Evolutionary conservation across 2,888 invertebrate genomes (phyloP).

Genomic region (Drosophila kokeensis): DNA sequence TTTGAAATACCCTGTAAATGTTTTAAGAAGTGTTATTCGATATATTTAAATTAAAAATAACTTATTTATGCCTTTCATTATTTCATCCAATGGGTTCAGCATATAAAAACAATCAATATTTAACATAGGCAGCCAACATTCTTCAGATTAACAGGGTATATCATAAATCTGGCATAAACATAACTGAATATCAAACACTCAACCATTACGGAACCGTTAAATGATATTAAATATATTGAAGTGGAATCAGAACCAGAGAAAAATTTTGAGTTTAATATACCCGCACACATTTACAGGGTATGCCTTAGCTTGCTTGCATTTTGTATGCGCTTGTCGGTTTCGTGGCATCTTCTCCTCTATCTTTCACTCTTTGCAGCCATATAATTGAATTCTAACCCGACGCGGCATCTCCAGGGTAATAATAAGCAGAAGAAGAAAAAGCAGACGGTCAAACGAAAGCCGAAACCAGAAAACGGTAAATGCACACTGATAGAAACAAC

Average conservation of each 20-base stretch:
- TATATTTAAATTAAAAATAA: not conserved
- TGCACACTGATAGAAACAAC: constrained; percentile 14
- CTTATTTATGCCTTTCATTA: not conserved
- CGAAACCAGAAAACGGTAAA: constrained; percentile 37
- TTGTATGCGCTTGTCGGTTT: constrained; percentile 46
- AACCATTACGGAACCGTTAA: too few relatives aligned
- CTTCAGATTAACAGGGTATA: not conserved
- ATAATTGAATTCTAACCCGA: constrained; percentile 80
- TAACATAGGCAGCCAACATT: not conserved
- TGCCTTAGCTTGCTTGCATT: constrained; percentile 33
- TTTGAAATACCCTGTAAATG: constrained; percentile 19
- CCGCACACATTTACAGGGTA: constrained; percentile 30
- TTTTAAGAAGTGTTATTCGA: not conserved
- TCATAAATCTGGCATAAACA: not conserved
- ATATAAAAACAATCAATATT: not conserved
- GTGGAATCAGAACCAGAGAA: not conserved
- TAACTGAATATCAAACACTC: not conserved
- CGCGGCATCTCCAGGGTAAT: constrained; percentile 75
- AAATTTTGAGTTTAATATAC: not conserved
- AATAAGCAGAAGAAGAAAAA: constrained; percentile 29
- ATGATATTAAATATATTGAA: too few relatives aligned
- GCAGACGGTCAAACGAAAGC: constrained; percentile 39
- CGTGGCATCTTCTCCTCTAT: constrained; percentile 37
- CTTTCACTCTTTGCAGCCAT: constrained; percentile 62
- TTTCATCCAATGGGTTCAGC: not conserved